Evolutionary conservation across 2,113 vertebrate genomes (phyloP).

Genomic region (Eublepharis macularius): DNA sequence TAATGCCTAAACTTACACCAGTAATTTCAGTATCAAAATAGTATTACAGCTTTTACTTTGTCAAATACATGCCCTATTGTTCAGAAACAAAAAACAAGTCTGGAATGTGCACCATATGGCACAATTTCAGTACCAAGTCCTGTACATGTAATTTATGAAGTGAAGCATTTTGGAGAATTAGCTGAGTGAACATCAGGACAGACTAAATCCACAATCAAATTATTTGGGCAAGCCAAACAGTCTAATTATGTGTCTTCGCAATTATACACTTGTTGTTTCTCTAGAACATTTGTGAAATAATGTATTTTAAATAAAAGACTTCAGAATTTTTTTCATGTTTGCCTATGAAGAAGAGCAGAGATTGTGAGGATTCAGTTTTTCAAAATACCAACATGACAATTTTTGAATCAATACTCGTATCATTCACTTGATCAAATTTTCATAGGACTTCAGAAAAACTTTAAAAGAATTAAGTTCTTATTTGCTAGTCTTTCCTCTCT

Average conservation of each 20-base stretch:
- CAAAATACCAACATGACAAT: slow-evolving; percentile 61
- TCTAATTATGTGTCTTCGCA: slow-evolving; percentile 51
- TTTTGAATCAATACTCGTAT: slow-evolving; percentile 36
- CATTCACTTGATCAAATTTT: slow-evolving; percentile 47
- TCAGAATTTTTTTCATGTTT: slow-evolving; percentile 12
- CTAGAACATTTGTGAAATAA: slow-evolving; percentile 34
- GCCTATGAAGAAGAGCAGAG: slow-evolving; percentile 24
- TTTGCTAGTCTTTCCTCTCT: neutral
- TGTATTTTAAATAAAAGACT: slow-evolving; percentile 36
- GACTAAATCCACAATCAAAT: slow-evolving; percentile 24
- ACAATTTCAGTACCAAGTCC: slow-evolving; percentile 51
- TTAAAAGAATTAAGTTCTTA: neutral
- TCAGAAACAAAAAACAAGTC: slow-evolving; percentile 34
- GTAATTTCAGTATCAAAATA: slow-evolving; percentile 54
- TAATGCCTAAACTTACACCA: slow-evolving; percentile 58
- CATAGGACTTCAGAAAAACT: too few species aligned
- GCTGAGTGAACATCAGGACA: slow-evolving; percentile 26
- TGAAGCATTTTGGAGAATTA: slow-evolving; percentile 42
- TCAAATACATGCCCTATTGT: slow-evolving; percentile 63
- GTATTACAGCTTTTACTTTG: slow-evolving; percentile 63
- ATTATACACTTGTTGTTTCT: slow-evolving; percentile 46
- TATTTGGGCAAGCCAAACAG: slow-evolving; percentile 41
- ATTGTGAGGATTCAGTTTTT: slow-evolving; percentile 27
- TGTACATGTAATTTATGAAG: slow-evolving; percentile 25
- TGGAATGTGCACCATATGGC: slow-evolving; percentile 67